A percentile compares a stretch with the other conserved stretches of the same genome.
Conservation (phyloP, 2,113 vertebrate species). For the Aramus guarauna region DNA sequence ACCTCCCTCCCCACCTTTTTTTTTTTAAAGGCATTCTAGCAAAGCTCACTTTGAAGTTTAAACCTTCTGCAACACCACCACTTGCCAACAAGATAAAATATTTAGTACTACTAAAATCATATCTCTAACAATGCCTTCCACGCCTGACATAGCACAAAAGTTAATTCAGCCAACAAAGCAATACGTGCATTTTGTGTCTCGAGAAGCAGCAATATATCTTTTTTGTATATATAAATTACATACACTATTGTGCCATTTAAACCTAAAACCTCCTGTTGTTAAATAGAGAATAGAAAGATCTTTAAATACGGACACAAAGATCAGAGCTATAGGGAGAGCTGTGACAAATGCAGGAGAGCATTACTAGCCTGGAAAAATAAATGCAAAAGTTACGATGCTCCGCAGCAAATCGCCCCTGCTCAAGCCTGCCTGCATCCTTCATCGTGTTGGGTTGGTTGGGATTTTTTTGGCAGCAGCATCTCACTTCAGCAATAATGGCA, state of each 20-base stretch:
- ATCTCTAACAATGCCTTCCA: slow-evolving; percentile 54
- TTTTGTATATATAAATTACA: slow-evolving; percentile 53
- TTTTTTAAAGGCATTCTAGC: slow-evolving; percentile 45
- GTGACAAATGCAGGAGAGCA: slow-evolving; percentile 17
- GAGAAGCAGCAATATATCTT: slow-evolving; percentile 21
- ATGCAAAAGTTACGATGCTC: not conserved
- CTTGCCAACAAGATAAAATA: slow-evolving; percentile 58
- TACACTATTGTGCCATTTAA: slow-evolving; percentile 30
- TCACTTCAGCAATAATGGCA: not conserved
- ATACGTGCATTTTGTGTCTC: not conserved
- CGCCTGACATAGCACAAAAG: slow-evolving; percentile 41
- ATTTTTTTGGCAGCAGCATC: not conserved
- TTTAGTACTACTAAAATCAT: slow-evolving; percentile 50
- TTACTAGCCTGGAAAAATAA: slow-evolving; percentile 10
- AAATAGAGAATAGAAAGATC: slow-evolving; percentile 7
- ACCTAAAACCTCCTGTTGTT: slow-evolving; percentile 25
- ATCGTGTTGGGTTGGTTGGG: not conserved
- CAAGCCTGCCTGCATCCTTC: not conserved
- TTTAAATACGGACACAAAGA: slow-evolving; percentile 50
- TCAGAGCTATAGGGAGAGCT: slow-evolving; percentile 51
- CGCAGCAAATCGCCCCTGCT: not conserved
- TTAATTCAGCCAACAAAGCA: slow-evolving; percentile 61
- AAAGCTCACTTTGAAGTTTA: slow-evolving; percentile 56
- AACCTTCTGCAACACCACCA: slow-evolving; percentile 11
- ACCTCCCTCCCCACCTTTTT: slow-evolving; percentile 17